phyloP scores from a whole-genome alignment of 2,888 invertebrate genomes.

The Himalopsyche kuldschensis region DNA sequence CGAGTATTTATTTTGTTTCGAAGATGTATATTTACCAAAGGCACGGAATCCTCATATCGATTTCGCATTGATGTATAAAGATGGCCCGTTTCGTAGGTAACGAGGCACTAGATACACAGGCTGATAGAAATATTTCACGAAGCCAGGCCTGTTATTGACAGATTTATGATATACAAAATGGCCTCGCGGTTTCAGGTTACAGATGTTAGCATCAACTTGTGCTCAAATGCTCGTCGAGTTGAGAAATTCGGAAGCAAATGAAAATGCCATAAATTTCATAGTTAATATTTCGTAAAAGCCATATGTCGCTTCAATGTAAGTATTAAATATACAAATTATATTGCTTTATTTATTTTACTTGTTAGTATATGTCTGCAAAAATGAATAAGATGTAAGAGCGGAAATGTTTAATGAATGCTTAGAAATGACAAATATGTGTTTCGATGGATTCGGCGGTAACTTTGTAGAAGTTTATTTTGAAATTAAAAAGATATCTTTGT shows the following conservation, averaged over 20 bases:
- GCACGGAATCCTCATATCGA: background rate
- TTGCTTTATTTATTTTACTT: too few species aligned
- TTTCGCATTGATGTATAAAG: constrained; percentile 1
- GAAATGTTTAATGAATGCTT: too few species aligned
- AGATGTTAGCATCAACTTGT: background rate
- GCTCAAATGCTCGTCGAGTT: background rate
- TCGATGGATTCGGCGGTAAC: too few species aligned
- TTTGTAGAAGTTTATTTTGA: too few species aligned
- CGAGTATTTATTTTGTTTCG: too few species aligned
- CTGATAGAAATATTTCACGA: constrained; percentile 8
- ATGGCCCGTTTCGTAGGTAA: background rate
- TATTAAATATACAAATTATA: too few species aligned
- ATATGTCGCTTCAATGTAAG: too few species aligned
- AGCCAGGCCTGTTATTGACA: constrained; percentile 13
- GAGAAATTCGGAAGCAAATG: background rate
- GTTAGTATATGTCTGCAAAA: too few species aligned
- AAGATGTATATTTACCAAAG: background rate
- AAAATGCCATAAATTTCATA: background rate
- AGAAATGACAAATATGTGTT: too few species aligned
- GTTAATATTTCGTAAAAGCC: background rate
- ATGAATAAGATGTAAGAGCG: too few species aligned
- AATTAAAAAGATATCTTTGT: too few species aligned
- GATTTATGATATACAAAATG: constrained; percentile 19
- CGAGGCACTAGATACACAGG: constrained; percentile 5
- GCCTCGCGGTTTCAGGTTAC: background rate